Percentiles rank a stretch among this genome's conserved stretches.
Evolutionary conservation across 2,888 invertebrate genomes (phyloP).

Genomic region (Lasioglossum leucozonium): DNA sequence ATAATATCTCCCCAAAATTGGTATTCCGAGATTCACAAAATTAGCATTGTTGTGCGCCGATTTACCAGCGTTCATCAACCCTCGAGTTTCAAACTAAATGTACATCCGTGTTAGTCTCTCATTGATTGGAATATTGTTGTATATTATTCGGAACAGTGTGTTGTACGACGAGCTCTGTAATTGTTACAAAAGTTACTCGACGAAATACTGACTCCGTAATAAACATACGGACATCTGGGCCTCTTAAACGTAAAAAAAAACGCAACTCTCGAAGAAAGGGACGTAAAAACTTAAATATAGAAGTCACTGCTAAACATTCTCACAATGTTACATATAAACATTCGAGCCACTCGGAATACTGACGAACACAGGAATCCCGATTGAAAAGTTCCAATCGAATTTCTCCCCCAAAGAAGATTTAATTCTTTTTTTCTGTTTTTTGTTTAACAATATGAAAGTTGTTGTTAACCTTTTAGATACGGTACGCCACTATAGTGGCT

Average conservation of each 20-base stretch:
- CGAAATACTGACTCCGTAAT: too few relatives aligned
- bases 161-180: background rate
- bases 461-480: too few relatives aligned
- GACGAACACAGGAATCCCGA: background rate
- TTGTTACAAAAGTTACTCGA: background rate
- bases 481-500: too few relatives aligned
- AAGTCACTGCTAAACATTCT: background rate
- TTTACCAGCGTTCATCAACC: too few relatives aligned
- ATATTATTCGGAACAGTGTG: background rate
- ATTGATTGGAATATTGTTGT: background rate
- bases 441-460: background rate
- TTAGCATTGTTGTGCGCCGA: background rate
- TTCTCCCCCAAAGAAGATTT: background rate
- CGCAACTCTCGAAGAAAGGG: background rate
- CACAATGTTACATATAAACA: background rate
- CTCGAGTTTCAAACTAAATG: background rate
- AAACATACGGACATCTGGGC: background rate
- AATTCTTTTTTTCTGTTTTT: too few relatives aligned
- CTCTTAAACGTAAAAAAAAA: background rate
- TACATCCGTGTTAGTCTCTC: background rate
- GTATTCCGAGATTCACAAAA: background rate
- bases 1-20: too few relatives aligned
- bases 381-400: background rate
- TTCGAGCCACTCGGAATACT: background rate
- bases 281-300: background rate